phyloP scores from a whole-genome alignment of 2,113 vertebrate genomes.

The Glareola pratincola region DNA sequence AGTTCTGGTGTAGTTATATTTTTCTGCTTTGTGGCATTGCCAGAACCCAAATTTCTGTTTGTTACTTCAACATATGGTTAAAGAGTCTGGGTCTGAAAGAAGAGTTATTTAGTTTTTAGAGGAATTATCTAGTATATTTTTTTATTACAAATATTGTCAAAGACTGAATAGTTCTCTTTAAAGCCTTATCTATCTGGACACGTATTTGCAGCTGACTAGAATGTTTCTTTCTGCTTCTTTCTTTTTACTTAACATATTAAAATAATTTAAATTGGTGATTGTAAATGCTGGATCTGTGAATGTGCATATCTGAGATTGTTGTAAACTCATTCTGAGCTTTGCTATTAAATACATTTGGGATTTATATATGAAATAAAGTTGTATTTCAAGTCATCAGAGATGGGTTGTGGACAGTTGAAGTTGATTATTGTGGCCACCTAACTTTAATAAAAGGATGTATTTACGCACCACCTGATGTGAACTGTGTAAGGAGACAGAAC shows the following conservation, averaged over 20 bases:
- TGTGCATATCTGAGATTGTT: background rate
- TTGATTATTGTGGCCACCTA: background rate
- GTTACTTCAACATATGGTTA: background rate
- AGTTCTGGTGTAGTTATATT: conserved; percentile 14
- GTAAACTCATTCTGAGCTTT: background rate
- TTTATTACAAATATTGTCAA: background rate
- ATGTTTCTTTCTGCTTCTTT: background rate
- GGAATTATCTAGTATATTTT: background rate
- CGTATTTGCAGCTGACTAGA: background rate
- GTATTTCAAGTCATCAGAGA: background rate
- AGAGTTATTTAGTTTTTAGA: background rate
- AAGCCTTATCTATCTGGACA: background rate
- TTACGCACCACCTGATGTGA: background rate
- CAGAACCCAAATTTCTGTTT: background rate
- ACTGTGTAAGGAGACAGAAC: background rate
- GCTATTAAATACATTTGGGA: background rate
- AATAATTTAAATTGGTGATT: background rate
- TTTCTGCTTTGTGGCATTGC: background rate
- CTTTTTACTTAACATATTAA: background rate
- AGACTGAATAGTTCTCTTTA: background rate
- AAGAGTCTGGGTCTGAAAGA: background rate
- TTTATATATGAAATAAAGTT: background rate
- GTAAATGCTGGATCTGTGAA: background rate
- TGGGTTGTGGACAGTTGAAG: background rate
- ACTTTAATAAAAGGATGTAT: background rate